Conservation (phyloP, 2,113 vertebrate species). For the Petrocephalus microphthalmus region DNA sequence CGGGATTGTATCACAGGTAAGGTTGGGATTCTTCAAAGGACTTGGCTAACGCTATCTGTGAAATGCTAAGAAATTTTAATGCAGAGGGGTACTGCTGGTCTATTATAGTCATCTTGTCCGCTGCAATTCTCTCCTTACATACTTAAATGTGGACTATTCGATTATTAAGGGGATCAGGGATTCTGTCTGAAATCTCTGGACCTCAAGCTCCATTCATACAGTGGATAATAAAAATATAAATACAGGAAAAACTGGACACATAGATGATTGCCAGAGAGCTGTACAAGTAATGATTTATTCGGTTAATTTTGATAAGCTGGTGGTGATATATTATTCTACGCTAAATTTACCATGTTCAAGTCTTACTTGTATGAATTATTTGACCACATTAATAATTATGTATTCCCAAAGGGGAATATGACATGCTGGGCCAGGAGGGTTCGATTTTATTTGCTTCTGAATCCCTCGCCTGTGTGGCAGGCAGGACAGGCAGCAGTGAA, state of each 20-base stretch:
- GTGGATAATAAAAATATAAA: not conserved
- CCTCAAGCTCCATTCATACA: not conserved
- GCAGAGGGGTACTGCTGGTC: not conserved
- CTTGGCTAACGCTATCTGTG: not conserved
- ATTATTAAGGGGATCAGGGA: not conserved
- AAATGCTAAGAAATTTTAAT: conserved; percentile 1
- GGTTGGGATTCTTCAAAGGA: not conserved
- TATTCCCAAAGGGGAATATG: conserved; percentile 42
- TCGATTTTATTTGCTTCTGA: conserved; percentile 16
- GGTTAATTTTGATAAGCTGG: not conserved
- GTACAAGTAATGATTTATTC: not conserved
- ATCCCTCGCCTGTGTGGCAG: not conserved
- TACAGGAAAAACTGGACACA: not conserved
- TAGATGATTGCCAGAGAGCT: not conserved
- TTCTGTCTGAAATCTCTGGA: not conserved
- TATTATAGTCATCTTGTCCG: not conserved
- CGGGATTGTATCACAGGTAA: not conserved
- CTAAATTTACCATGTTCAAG: conserved; percentile 36
- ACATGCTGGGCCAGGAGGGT: conserved; percentile 33
- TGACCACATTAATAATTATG: conserved; percentile 51
- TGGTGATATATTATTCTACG: not conserved
- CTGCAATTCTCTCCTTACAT: not conserved
- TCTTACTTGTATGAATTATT: conserved; percentile 51
- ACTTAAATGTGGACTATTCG: not conserved
- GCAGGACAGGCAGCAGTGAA: not conserved